Evolutionary conservation across 2,113 vertebrate species (phyloP).

Genomic region (Garra rufa): DNA sequence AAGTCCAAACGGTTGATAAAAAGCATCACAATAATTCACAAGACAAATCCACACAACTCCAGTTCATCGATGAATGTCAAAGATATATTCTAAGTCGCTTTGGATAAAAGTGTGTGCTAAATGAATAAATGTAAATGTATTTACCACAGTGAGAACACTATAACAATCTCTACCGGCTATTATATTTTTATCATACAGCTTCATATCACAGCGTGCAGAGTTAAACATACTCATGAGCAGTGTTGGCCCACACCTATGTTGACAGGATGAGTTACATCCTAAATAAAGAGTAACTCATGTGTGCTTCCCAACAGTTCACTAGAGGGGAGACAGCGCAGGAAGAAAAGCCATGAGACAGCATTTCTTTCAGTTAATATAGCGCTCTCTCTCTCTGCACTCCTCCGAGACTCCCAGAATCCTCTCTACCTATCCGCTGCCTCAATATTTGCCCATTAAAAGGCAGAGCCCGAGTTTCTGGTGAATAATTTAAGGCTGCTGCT

Average conservation of each 20-base stretch:
- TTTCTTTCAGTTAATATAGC: slow-evolving; percentile 56
- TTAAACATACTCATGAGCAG: slow-evolving; percentile 36
- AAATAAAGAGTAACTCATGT: slow-evolving; percentile 57
- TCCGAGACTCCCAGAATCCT: slow-evolving; percentile 50
- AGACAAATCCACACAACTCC: too few relatives aligned
- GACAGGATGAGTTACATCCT: slow-evolving; percentile 55
- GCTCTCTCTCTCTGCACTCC: slow-evolving; percentile 54
- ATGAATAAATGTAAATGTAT: too few relatives aligned
- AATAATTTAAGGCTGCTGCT: slow-evolving; percentile 56
- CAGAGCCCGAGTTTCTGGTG: slow-evolving; percentile 53
- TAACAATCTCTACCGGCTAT: neutral
- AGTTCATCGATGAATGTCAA: too few relatives aligned
- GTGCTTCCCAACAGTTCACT: slow-evolving; percentile 56
- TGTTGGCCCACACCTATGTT: slow-evolving; percentile 29
- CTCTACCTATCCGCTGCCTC: slow-evolving; percentile 58
- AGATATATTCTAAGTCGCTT: too few relatives aligned
- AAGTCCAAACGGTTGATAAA: too few relatives aligned
- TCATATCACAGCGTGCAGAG: neutral
- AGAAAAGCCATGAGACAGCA: slow-evolving; percentile 60
- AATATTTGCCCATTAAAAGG: slow-evolving; percentile 60
- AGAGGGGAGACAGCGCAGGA: slow-evolving; percentile 45
- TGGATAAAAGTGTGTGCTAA: too few relatives aligned
- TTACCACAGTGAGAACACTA: too few relatives aligned
- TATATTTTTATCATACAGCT: neutral
- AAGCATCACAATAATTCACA: too few relatives aligned